These are phyloP conservation scores for Brachyptera risi DNA, from an alignment of 2,888 invertebrate species.

Conservation along the genomic window DNA sequence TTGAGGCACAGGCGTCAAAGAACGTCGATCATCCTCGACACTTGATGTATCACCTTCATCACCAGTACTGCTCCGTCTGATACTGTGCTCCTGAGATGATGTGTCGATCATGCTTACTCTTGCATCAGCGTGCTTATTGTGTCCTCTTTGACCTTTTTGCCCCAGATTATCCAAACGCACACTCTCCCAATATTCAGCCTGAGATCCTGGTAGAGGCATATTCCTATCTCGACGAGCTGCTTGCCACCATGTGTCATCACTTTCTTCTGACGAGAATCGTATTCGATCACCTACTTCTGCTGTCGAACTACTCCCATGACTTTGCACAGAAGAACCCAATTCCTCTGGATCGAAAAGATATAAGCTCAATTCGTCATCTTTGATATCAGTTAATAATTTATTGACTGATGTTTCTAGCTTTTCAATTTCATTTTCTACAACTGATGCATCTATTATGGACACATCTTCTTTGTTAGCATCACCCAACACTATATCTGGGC, in stretches of 20 bases:
- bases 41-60: constrained; percentile 22
- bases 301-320: constrained; percentile 5
- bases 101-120: constrained; percentile 1
- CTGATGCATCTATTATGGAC: too few relatives aligned
- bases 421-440: neutral
- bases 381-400: constrained; percentile 22
- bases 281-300: neutral
- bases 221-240: neutral
- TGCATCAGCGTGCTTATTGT: neutral
- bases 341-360: neutral
- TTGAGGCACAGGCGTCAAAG: neutral
- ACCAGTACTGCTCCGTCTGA: constrained; percentile 14
- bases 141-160: neutral
- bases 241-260: constrained; percentile 13
- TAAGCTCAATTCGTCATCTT: constrained; percentile 24
- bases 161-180: constrained; percentile 6
- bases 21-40: neutral
- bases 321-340: neutral
- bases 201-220: neutral
- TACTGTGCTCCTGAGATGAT: neutral
- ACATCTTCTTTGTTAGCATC: neutral
- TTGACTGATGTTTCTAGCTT: constrained; percentile 25
- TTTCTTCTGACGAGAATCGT: constrained; percentile 12
- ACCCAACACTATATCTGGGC: too few relatives aligned
- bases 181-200: constrained; percentile 12